These are phyloP conservation scores for Athalia rosae DNA, from an alignment of 2,888 invertebrate genomes.

Conservation along the genomic window DNA sequence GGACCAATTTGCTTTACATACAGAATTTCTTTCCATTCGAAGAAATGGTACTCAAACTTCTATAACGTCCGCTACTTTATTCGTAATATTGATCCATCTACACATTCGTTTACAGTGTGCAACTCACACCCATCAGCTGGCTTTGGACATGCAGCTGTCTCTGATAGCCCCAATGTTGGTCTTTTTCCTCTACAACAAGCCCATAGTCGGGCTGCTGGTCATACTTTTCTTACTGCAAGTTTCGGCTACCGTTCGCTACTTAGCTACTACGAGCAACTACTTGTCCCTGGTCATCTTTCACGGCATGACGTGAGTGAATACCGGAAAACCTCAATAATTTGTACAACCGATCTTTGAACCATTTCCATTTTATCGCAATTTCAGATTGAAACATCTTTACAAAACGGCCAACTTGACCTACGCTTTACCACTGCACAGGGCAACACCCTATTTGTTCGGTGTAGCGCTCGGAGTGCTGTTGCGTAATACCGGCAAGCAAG, in stretches of 20 bases:
- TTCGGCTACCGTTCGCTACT: slow-evolving; percentile 80
- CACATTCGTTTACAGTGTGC: slow-evolving; percentile 79
- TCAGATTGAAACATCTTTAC: slow-evolving; percentile 81
- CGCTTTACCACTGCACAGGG: slow-evolving; percentile 78
- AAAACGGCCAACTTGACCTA: slow-evolving; percentile 81
- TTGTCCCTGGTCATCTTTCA: slow-evolving; percentile 81
- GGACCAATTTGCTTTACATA: slow-evolving; percentile 81
- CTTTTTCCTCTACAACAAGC: slow-evolving; percentile 78
- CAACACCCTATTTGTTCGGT: slow-evolving; percentile 81
- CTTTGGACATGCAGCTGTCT: slow-evolving; percentile 84
- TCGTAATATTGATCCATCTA: neutral
- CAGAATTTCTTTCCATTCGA: slow-evolving; percentile 83
- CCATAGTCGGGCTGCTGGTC: slow-evolving; percentile 76
- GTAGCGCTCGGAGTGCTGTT: slow-evolving; percentile 78
- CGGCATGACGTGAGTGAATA: slow-evolving; percentile 79
- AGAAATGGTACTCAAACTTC: slow-evolving; percentile 76
- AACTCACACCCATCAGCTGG: slow-evolving; percentile 84
- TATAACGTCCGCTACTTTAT: slow-evolving; percentile 16
- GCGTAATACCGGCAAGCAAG: slow-evolving; percentile 73
- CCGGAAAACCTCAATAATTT: neutral
- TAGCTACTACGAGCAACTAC: slow-evolving; percentile 78
- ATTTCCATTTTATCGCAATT: slow-evolving; percentile 55
- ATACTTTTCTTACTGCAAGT: slow-evolving; percentile 77
- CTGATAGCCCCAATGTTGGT: slow-evolving; percentile 80
- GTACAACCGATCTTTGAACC: neutral